Conservation (phyloP, 2,797 vertebrate genomes). For the Rousettus madagascariensis region DNA sequence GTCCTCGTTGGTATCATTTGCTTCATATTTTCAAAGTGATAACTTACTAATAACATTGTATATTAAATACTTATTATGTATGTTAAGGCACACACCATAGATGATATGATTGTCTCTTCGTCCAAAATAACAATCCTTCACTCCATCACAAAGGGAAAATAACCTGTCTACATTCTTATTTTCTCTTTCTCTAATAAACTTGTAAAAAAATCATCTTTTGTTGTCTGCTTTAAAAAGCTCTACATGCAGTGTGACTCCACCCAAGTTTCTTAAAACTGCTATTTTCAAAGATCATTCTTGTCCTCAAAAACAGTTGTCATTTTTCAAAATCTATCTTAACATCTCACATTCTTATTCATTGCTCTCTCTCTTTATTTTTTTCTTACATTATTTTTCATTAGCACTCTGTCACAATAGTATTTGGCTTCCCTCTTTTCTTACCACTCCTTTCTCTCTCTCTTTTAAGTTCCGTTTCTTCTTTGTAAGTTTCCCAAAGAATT, state of each 20-base stretch:
- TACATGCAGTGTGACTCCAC: background rate
- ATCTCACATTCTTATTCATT: background rate
- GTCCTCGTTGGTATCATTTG: background rate
- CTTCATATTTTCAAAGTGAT: conserved; percentile 15
- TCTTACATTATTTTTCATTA: background rate
- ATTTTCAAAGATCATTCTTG: background rate
- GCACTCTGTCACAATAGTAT: background rate
- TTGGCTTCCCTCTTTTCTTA: background rate
- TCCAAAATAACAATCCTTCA: background rate
- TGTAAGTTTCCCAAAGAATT: background rate
- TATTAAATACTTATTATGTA: background rate
- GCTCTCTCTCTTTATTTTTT: background rate
- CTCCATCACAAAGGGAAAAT: background rate
- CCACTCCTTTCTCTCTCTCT: background rate
- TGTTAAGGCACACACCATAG: background rate
- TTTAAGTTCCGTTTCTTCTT: background rate
- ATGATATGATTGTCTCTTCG: background rate
- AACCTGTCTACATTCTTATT: background rate
- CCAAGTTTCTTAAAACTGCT: background rate
- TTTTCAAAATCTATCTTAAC: background rate
- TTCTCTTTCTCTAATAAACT: background rate
- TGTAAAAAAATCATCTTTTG: background rate
- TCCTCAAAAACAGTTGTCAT: background rate
- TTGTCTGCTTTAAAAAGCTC: background rate
- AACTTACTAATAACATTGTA: background rate